Evolutionary conservation across 2,113 vertebrate species (phyloP).

Genomic region (Bujurquina vittata): DNA sequence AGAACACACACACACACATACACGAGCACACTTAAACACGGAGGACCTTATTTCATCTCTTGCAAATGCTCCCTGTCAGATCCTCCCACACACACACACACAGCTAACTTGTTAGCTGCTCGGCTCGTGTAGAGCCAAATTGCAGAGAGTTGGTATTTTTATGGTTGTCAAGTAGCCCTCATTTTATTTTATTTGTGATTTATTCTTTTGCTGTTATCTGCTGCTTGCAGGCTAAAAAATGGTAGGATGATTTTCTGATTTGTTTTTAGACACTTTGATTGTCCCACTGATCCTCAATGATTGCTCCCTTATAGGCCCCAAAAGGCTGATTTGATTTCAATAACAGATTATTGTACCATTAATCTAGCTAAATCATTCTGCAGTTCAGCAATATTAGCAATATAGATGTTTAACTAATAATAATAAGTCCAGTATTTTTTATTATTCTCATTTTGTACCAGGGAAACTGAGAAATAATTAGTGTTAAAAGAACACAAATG

Average conservation of each 20-base stretch:
- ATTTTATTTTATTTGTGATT: not conserved
- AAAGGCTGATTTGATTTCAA: not conserved
- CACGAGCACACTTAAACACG: not conserved
- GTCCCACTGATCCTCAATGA: too few relatives aligned
- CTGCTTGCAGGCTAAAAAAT: not conserved
- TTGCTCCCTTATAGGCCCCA: not conserved
- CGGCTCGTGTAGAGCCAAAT: not conserved
- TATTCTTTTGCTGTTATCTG: not conserved
- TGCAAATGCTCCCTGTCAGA: not conserved
- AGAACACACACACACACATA: not conserved
- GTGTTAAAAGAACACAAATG: rapidly evolving
- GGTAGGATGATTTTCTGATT: not conserved
- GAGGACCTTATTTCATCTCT: not conserved
- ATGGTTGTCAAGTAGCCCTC: not conserved
- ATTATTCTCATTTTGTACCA: not conserved
- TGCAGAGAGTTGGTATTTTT: not conserved
- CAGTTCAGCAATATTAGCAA: not conserved
- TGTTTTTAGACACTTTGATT: not conserved
- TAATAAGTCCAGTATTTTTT: not conserved
- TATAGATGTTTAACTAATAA: not conserved
- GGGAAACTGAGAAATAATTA: not conserved
- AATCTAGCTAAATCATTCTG: not conserved
- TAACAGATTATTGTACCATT: not conserved
- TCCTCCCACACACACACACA: not conserved
- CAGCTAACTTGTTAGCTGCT: not conserved